Evolutionary conservation across 2,113 vertebrate species (phyloP).

Genomic region (Lophius piscatorius): DNA sequence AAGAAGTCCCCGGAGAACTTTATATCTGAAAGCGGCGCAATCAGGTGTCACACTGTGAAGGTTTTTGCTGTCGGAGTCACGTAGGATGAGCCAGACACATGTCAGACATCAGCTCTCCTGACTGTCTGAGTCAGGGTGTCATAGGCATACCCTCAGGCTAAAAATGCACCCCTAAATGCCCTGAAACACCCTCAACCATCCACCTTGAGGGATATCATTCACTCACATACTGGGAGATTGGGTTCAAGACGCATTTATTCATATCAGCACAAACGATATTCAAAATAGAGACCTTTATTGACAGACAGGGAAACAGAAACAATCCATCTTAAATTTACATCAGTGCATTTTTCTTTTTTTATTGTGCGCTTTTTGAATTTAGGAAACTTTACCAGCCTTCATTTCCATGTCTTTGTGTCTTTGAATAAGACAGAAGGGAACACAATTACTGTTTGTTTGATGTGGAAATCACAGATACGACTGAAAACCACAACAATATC

Average conservation of each 20-base stretch:
- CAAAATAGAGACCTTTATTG: not conserved
- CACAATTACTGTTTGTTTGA: no score
- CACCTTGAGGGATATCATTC: not conserved
- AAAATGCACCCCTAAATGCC: not conserved
- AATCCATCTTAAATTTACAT: no score
- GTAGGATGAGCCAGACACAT: constrained; percentile 31
- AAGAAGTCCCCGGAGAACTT: constrained; percentile 26
- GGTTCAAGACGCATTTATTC: not conserved
- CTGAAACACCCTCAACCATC: not conserved
- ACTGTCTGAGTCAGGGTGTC: constrained; percentile 9
- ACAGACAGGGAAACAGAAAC: no score
- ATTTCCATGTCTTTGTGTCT: no score
- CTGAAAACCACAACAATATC: no score
- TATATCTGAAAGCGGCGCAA: constrained; percentile 41
- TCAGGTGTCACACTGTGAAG: constrained; percentile 42
- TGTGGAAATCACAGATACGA: no score
- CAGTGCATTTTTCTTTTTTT: no score
- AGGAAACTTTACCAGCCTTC: no score
- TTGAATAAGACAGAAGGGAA: no score
- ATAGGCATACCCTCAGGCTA: constrained; percentile 14
- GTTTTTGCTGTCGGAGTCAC: constrained; percentile 18
- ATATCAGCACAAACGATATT: not conserved
- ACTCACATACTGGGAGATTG: not conserved
- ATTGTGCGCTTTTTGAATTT: no score
- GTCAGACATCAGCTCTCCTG: constrained; percentile 33